Evolutionary conservation across 2,888 invertebrate species (phyloP), one percentile per base, ranked within the genome.

Genomic region (Pilophorus perplexus): DNA sequence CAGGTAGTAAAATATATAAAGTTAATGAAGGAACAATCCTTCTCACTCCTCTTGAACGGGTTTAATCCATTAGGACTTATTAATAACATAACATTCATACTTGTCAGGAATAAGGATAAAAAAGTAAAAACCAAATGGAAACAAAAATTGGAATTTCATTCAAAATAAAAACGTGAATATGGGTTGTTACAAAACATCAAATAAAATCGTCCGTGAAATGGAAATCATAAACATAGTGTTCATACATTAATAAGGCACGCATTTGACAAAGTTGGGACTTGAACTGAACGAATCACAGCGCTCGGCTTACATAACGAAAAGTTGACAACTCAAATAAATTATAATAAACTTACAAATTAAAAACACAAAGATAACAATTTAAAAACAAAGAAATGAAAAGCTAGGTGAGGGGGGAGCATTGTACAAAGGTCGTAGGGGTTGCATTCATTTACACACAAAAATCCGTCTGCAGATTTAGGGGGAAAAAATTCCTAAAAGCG

Each of bases 61-160:
- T n/a, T n/a, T n/a, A n/a, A n/a, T n/a, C n/a, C n/a, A n/a, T n/a
- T n/a, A n/a, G n/a, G 38, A 38, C 38, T 38, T 14, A 42, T 10
- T 10, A 42, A 42, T 14, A 42, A 14, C 6, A 14, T 10, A 16
- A 44, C 14, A 5, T 44, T 3, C 10, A 44, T 3, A 3, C 18
- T 18, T 14, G 44, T 16, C 14, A 12, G 28, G 28, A 33, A 25
- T 27, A 20, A 6, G 71, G 70, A 69, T 70, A 68, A 68, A 73
- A 72, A 72, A 72, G 71, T n/a, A 71, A 70, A 68, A 59, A 67
- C 23, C 42, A 69, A 72, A 67, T 69, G 69, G n/a, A 67, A 72
- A 68, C 72, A 70, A 57, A 66, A 68, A 70, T 68, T 71, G 70
- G 64, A 71, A 42, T 69, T 68, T 71, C 70, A 72, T 50, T 48